phyloP scores from a whole-genome alignment of 2,888 invertebrate genomes.

The Pedicia rivosa region DNA sequence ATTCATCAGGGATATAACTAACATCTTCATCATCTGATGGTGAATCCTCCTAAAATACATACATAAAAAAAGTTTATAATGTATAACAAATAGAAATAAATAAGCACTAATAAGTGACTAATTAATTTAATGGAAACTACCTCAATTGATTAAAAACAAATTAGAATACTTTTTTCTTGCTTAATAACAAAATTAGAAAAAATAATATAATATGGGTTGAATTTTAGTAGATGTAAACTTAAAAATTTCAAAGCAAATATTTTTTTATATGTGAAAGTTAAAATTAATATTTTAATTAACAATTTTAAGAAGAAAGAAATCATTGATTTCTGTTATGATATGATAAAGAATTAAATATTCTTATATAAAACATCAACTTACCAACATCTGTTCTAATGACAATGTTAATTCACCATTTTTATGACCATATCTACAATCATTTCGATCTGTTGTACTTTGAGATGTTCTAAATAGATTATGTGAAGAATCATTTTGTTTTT shows the following conservation, averaged over 20 bases:
- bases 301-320: neutral
- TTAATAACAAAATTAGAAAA: neutral
- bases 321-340: neutral
- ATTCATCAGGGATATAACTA: constrained; percentile 70
- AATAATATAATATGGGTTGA: no score
- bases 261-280: no score
- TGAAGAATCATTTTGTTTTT: constrained; percentile 31
- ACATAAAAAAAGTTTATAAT: constrained; percentile 10
- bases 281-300: no score
- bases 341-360: constrained; percentile 2
- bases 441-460: constrained; percentile 11
- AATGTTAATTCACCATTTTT: constrained; percentile 16
- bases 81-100: no score
- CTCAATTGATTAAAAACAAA: neutral
- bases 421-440: constrained; percentile 5
- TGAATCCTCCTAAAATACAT: constrained; percentile 48
- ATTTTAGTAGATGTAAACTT: no score
- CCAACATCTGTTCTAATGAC: constrained; percentile 62
- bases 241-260: no score
- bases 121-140: no score
- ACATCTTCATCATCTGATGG: constrained; percentile 61
- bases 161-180: neutral
- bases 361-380: constrained; percentile 27
- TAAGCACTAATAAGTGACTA: no score
- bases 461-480: constrained; percentile 2